phyloP scores from a whole-genome alignment of 2,113 vertebrate species.

The Syrmaticus mikado region DNA sequence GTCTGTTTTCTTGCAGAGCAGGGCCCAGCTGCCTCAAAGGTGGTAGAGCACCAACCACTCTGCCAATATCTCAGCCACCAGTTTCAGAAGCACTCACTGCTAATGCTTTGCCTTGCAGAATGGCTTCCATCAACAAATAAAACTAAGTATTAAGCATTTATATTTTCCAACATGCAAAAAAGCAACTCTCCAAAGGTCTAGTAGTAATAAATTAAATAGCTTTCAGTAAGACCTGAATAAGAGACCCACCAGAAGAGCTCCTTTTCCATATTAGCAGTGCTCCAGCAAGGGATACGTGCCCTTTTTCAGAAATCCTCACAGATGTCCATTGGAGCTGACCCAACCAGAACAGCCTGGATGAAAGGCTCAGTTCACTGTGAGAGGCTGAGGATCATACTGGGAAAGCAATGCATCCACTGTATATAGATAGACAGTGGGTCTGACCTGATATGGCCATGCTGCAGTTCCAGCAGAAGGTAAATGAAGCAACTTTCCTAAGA shows the following conservation, averaged over 20 bases:
- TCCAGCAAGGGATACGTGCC: background rate
- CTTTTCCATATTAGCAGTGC: background rate
- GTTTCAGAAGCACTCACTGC: background rate
- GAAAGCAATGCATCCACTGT: background rate
- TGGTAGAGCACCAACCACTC: background rate
- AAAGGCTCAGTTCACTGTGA: background rate
- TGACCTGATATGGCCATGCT: background rate
- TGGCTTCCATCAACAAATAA: background rate
- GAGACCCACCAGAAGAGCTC: background rate
- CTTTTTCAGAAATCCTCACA: background rate
- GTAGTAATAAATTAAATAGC: background rate
- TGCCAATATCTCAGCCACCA: fast-evolving
- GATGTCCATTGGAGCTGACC: background rate
- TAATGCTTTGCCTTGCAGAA: background rate
- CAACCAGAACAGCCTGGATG: background rate
- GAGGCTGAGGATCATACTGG: background rate
- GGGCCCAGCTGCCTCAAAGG: background rate
- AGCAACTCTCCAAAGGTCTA: background rate
- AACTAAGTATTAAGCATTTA: background rate
- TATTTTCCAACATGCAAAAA: background rate
- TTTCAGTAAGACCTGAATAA: background rate
- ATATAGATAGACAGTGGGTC: background rate
- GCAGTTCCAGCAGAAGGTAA: background rate
- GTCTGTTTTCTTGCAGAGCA: background rate
- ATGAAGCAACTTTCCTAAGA: background rate